phyloP scores from a whole-genome alignment of 2,797 vertebrate species.

The Scyliorhinus canicula region DNA sequence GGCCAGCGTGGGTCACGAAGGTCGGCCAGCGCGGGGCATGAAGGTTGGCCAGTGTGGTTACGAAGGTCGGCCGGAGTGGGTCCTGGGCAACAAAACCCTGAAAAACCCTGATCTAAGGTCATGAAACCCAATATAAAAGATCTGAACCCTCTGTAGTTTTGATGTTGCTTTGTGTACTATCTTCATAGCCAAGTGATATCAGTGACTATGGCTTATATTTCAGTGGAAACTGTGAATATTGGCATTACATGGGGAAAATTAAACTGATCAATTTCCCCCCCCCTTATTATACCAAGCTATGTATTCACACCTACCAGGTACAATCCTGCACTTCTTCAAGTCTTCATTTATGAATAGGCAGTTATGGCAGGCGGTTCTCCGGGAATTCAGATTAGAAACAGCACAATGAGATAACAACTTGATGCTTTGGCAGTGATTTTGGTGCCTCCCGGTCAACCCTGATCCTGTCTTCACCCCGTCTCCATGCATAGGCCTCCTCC shows the following conservation, averaged over 20 bases:
- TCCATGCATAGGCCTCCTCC: background rate
- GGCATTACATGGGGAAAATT: background rate
- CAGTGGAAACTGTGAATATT: background rate
- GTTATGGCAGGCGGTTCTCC: background rate
- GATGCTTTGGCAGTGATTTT: no score
- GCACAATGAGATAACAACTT: background rate
- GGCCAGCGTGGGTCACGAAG: no score
- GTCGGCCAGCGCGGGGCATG: no score
- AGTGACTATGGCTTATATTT: no score
- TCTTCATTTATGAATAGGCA: background rate
- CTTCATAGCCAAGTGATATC: background rate
- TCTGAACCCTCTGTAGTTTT: background rate
- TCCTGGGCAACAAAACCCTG: no score
- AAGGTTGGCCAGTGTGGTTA: no score
- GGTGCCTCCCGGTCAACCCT: background rate
- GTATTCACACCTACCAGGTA: background rate
- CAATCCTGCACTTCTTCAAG: background rate
- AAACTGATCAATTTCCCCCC: background rate
- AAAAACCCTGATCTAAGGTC: no score
- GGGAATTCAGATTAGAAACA: background rate
- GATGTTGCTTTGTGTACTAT: background rate
- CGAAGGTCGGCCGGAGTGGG: no score
- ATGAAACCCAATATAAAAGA: background rate
- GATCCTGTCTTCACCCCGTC: background rate
- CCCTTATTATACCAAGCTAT: background rate